Evolutionary conservation across 2,888 invertebrate species (phyloP).

Genomic region (Rhaphigaster nebulosa): DNA sequence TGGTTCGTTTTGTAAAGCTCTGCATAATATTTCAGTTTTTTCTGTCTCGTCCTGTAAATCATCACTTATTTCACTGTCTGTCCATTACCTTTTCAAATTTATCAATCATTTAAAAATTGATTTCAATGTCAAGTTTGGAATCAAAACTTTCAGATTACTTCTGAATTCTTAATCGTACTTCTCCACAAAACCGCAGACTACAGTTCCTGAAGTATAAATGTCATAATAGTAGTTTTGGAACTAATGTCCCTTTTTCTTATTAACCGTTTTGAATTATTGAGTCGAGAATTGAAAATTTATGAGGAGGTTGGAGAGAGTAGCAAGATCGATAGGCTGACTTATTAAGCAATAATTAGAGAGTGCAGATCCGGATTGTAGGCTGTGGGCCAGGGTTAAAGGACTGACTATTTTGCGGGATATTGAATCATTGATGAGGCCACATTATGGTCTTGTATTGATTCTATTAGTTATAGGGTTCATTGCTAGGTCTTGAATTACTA

Average conservation of each 20-base stretch:
- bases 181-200: background rate
- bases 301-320: background rate
- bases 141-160: conserved; percentile 4
- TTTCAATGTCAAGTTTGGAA: background rate
- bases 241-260: background rate
- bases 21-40: too few species aligned
- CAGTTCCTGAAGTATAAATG: background rate
- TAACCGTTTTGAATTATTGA: background rate
- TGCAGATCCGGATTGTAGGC: background rate
- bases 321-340: background rate
- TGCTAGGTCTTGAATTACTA: background rate
- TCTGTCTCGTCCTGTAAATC: too few species aligned
- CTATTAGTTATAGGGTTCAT: background rate
- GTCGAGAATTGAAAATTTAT: background rate
- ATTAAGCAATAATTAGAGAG: conserved; percentile 7
- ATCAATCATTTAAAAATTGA: background rate
- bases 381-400: background rate
- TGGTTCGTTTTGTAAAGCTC: too few species aligned
- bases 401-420: background rate
- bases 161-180: background rate
- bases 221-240: conserved; percentile 7
- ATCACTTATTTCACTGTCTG: too few species aligned
- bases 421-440: background rate
- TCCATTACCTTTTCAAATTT: background rate
- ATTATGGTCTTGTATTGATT: background rate